These are phyloP conservation scores for Epizoanthus stellaris DNA, from an alignment of 92 coral and sea anemone species.

Conservation along the genomic window DNA sequence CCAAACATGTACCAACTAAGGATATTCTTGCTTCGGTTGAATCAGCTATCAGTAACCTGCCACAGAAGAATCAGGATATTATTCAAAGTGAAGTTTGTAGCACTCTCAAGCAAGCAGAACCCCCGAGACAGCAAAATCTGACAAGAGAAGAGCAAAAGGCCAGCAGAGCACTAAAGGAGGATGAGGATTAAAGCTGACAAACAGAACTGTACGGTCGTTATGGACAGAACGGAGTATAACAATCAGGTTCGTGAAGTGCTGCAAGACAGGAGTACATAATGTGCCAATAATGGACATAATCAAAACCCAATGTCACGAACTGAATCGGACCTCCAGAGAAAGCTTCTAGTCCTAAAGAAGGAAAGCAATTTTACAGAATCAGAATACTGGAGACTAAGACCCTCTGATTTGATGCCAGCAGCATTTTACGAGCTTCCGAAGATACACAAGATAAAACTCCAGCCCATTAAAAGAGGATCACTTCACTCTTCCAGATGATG, in stretches of 20 bases:
- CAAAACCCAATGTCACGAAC: slow-evolving; percentile 1
- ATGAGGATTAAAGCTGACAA: slow-evolving; percentile 32
- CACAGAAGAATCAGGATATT: no score
- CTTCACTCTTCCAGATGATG: background rate
- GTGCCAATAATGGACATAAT: slow-evolving; percentile 11
- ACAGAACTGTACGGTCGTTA: slow-evolving; percentile 36
- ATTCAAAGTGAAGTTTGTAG: no score
- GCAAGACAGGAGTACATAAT: background rate
- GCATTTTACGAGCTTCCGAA: slow-evolving; percentile 31
- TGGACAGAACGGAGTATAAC: slow-evolving; percentile 7
- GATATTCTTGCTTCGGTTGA: no score
- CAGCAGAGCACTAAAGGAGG: no score
- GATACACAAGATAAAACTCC: slow-evolving; percentile 27
- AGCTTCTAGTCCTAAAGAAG: slow-evolving; percentile 2
- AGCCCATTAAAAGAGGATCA: slow-evolving; percentile 3
- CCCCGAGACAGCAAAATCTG: no score
- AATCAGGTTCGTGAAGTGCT: slow-evolving; percentile 16
- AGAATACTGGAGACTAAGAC: slow-evolving; percentile 18
- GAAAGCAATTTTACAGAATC: slow-evolving; percentile 4
- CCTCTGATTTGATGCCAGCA: slow-evolving; percentile 28
- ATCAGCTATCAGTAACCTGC: no score
- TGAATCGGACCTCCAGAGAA: slow-evolving; percentile 21
- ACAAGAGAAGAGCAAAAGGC: no score
- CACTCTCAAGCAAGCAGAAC: no score
- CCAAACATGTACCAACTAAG: no score